phyloP scores from a whole-genome alignment of 2,113 vertebrate species.

The Nerophis ophidion region DNA sequence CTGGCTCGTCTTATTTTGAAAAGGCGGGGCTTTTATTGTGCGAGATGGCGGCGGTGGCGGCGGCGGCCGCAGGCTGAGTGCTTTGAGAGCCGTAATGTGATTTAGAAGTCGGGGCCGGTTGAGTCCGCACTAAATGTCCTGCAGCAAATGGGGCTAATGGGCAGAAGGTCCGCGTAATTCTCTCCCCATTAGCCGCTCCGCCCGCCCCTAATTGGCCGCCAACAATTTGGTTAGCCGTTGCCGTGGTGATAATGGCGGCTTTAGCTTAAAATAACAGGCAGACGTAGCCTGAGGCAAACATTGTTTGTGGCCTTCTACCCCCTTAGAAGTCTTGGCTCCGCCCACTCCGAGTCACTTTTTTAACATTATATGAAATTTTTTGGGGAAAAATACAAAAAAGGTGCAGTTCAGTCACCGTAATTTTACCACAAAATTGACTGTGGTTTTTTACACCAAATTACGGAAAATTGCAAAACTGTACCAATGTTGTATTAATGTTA shows the following conservation, averaged over 20 bases:
- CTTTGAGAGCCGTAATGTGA: constrained; percentile 53
- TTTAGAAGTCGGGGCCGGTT: constrained; percentile 64
- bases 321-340: constrained; percentile 8
- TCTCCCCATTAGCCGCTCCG: constrained; percentile 70
- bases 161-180: constrained; percentile 71
- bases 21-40: too few relatives aligned
- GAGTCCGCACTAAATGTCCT: constrained; percentile 62
- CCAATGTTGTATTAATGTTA: too few relatives aligned
- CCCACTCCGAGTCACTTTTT: too few relatives aligned
- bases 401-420: too few relatives aligned
- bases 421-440: too few relatives aligned
- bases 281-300: constrained; percentile 34
- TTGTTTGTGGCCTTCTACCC: constrained; percentile 10
- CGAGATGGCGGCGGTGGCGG: not conserved
- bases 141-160: constrained; percentile 74
- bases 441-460: too few relatives aligned
- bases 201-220: constrained; percentile 71
- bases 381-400: too few relatives aligned
- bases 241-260: constrained; percentile 67
- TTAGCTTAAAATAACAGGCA: constrained; percentile 69
- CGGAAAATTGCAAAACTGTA: too few relatives aligned
- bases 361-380: too few relatives aligned
- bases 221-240: constrained; percentile 72
- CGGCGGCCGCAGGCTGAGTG: constrained; percentile 5
- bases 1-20: too few relatives aligned